Evolutionary conservation across 2,113 vertebrate genomes (phyloP).

Genomic region (Eptatretus burgeri): DNA sequence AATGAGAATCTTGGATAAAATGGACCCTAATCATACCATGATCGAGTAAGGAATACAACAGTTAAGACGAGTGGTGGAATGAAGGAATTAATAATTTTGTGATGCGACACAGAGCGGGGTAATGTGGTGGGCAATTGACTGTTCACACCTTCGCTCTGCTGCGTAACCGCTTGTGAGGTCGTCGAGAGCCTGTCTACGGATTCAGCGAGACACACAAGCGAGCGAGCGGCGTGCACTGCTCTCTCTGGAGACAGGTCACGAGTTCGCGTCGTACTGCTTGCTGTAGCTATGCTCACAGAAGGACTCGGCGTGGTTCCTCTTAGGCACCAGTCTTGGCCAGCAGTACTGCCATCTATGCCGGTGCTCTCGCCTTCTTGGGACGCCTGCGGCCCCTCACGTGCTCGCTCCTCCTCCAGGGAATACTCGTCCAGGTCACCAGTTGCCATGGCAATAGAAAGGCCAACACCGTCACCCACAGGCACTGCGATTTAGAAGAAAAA

Average conservation of each 20-base stretch:
- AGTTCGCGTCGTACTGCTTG: neutral
- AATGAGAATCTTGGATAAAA: no score
- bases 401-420: conserved; percentile 2
- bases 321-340: neutral
- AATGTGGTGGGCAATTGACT: no score
- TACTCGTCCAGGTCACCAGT: conserved; percentile 2
- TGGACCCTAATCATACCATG: no score
- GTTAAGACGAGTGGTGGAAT: no score
- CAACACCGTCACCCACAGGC: neutral
- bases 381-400: neutral
- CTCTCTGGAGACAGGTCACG: neutral
- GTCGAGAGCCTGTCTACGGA: neutral
- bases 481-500: no score
- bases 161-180: no score
- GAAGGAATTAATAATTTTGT: no score
- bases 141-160: no score
- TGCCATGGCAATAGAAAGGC: conserved; percentile 3
- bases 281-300: no score
- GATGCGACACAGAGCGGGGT: no score
- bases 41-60: no score
- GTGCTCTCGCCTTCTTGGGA: neutral
- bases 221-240: neutral
- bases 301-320: no score
- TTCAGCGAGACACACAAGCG: conserved; percentile 4
- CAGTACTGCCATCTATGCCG: neutral